phyloP scores from a whole-genome alignment of 2,113 vertebrate genomes.

The Probosciger aterrimus region DNA sequence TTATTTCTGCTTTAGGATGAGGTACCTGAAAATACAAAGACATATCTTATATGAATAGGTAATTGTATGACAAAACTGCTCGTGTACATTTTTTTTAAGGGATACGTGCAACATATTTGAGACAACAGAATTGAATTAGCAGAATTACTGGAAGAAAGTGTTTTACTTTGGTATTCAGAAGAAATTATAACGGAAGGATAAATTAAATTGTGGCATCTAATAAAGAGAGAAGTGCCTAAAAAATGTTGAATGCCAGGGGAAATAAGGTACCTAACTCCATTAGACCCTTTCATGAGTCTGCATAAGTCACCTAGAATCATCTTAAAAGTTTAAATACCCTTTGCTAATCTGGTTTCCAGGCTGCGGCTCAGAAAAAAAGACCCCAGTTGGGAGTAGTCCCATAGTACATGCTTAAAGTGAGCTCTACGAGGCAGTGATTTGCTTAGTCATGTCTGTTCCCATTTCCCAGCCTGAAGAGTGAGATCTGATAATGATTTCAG shows the following conservation, averaged over 20 bases:
- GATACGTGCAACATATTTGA: neutral
- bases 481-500: neutral
- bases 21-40: neutral
- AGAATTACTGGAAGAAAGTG: neutral
- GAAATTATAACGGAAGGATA: neutral
- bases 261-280: neutral
- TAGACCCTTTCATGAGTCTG: neutral
- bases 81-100: neutral
- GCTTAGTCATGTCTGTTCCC: neutral
- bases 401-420: neutral
- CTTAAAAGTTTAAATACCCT: neutral
- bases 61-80: neutral
- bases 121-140: neutral
- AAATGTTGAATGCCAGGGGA: accelerated
- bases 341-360: neutral
- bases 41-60: neutral
- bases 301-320: neutral
- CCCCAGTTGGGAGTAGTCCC: accelerated
- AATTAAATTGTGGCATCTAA: neutral
- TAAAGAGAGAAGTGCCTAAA: neutral
- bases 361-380: neutral
- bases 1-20: neutral
- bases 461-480: neutral
- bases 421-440: neutral
- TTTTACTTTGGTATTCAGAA: neutral